Conservation (phyloP, 2,888 invertebrate genomes). For the Laspeyria flexula region DNA sequence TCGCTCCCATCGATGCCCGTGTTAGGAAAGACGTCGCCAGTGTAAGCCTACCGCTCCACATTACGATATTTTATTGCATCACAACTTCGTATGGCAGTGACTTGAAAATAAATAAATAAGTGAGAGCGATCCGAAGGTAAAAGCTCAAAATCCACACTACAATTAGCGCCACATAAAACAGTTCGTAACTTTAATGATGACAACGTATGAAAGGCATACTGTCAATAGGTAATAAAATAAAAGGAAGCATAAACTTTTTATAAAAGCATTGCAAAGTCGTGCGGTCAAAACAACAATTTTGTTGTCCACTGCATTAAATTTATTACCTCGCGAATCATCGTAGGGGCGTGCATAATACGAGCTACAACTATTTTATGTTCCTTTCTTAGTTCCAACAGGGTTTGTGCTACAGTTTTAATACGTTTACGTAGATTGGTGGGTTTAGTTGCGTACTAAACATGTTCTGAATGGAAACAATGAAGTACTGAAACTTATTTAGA, state of each 20-base stretch:
- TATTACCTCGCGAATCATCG: conserved; percentile 80
- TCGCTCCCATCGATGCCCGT: conserved; percentile 52
- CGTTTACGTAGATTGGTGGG: conserved; percentile 42
- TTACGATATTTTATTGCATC: conserved; percentile 51
- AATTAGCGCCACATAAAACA: conserved; percentile 50
- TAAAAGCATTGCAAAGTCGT: conserved; percentile 67
- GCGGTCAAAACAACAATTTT: conserved; percentile 84
- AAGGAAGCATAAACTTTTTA: conserved; percentile 58
- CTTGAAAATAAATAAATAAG: conserved; percentile 25
- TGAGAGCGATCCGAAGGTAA: conserved; percentile 24
- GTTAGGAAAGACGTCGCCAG: conserved; percentile 57
- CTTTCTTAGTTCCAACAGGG: conserved; percentile 65
- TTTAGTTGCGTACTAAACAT: conserved; percentile 21
- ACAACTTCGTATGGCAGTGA: conserved; percentile 24
- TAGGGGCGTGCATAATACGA: conserved; percentile 82
- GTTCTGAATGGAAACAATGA: conserved; percentile 11
- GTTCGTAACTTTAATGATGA: conserved; percentile 53
- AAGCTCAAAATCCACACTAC: conserved; percentile 35
- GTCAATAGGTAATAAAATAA: conserved; percentile 67
- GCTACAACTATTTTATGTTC: conserved; percentile 77
- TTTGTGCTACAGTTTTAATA: conserved; percentile 63
- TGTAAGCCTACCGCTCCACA: conserved; percentile 51
- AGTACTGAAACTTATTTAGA: conserved; percentile 12
- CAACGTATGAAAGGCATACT: conserved; percentile 60
- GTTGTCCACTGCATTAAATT: conserved; percentile 82